phyloP scores from a whole-genome alignment of 2,113 vertebrate genomes.

The Todiramphus saurophagus region DNA sequence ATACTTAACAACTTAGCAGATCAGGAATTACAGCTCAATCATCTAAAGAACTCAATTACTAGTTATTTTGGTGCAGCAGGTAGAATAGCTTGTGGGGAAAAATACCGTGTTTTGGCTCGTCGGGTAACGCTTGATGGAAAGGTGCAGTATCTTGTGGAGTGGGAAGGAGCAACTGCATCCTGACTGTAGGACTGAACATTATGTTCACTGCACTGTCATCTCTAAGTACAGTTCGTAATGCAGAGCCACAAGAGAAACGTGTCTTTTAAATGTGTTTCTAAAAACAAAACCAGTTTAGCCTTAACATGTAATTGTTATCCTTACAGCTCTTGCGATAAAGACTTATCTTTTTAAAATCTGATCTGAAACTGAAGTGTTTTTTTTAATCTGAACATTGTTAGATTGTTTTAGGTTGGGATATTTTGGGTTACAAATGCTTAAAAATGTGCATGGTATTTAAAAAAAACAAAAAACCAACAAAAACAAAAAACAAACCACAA shows the following conservation, averaged over 20 bases:
- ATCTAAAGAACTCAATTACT: constrained; percentile 96
- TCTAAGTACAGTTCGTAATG: constrained; percentile 72
- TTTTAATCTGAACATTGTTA: constrained; percentile 79
- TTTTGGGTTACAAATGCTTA: constrained; percentile 76
- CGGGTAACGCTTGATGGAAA: constrained; percentile 95
- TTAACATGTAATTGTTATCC: constrained; percentile 77
- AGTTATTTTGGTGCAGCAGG: constrained; percentile 97
- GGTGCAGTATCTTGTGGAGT: constrained; percentile 98
- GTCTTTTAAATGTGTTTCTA: constrained; percentile 69
- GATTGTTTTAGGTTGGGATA: constrained; percentile 79
- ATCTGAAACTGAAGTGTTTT: constrained; percentile 80
- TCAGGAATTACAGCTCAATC: constrained; percentile 91
- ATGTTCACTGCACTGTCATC: constrained; percentile 78
- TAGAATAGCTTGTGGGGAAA: constrained; percentile 96
- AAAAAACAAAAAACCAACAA: background rate
- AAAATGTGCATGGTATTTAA: constrained; percentile 78
- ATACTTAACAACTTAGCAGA: constrained; percentile 91
- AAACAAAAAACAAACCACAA: background rate
- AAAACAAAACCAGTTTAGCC: constrained; percentile 76
- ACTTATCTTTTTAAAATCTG: constrained; percentile 78
- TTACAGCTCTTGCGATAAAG: constrained; percentile 77
- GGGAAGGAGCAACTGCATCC: constrained; percentile 97
- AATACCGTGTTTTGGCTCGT: constrained; percentile 93
- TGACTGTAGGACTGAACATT: constrained; percentile 81
- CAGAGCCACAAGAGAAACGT: constrained; percentile 61